These are phyloP conservation scores for Sympetrum striolatum DNA, from an alignment of 2,888 invertebrate species.

Conservation along the genomic window DNA sequence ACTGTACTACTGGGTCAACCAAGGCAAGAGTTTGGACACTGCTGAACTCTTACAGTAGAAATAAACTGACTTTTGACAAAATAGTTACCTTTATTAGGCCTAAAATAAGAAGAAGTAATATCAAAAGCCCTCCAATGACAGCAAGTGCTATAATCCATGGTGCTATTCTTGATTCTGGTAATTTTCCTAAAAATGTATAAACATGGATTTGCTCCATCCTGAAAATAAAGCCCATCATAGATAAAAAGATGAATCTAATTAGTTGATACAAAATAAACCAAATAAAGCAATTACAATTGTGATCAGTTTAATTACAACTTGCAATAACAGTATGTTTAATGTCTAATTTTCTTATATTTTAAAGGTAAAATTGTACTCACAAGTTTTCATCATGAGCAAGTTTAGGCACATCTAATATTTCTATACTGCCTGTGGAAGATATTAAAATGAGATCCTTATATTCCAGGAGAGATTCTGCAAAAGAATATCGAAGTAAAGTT, in stretches of 20 bases:
- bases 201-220: conserved; percentile 54
- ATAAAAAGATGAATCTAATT: neutral
- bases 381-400: conserved; percentile 49
- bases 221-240: neutral
- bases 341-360: neutral
- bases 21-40: too few relatives aligned
- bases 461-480: conserved; percentile 52
- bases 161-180: conserved; percentile 52
- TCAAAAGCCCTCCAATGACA: conserved; percentile 53
- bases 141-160: conserved; percentile 55
- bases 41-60: too few relatives aligned
- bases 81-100: conserved; percentile 52
- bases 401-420: conserved; percentile 52
- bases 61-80: too few relatives aligned
- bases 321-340: neutral
- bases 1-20: too few relatives aligned
- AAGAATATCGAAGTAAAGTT: neutral
- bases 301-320: neutral
- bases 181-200: conserved; percentile 57
- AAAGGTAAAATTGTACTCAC: neutral
- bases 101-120: conserved; percentile 53
- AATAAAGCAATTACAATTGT: neutral
- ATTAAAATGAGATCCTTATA: conserved; percentile 57
- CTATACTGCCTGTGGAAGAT: conserved; percentile 55
- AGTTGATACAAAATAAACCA: neutral